Evolutionary conservation across 2,113 vertebrate genomes (phyloP).

Genomic region (Nerophis ophidion): DNA sequence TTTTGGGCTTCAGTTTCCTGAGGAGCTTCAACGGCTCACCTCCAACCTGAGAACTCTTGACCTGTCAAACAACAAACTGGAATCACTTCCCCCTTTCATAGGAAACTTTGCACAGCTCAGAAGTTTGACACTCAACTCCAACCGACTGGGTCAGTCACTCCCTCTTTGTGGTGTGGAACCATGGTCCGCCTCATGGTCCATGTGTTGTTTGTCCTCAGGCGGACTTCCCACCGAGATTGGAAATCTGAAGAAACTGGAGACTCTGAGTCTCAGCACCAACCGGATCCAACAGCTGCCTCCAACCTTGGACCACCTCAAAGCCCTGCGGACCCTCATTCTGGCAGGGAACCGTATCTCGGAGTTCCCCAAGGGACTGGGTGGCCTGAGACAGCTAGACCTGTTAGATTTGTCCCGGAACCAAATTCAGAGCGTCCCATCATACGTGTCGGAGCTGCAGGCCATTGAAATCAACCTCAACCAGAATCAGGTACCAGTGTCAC

Average conservation of each 20-base stretch:
- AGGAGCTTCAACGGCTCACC: slow-evolving; percentile 87
- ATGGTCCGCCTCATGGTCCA: not conserved
- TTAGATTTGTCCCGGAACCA: slow-evolving; percentile 91
- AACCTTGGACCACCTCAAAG: slow-evolving; percentile 79
- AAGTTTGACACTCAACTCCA: slow-evolving; percentile 86
- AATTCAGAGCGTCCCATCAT: slow-evolving; percentile 81
- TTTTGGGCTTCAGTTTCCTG: slow-evolving; percentile 78
- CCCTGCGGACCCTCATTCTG: slow-evolving; percentile 84
- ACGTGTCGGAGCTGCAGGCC: slow-evolving; percentile 82
- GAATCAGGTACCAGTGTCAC: slow-evolving; percentile 81
- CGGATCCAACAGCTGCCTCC: slow-evolving; percentile 78
- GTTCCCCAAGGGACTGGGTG: slow-evolving; percentile 81
- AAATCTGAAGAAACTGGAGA: slow-evolving; percentile 92
- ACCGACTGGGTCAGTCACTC: slow-evolving; percentile 79
- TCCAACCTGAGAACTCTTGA: slow-evolving; percentile 89
- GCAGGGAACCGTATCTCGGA: slow-evolving; percentile 84
- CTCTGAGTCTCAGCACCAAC: slow-evolving; percentile 84
- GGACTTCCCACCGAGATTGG: slow-evolving; percentile 83
- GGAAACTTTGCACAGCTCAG: slow-evolving; percentile 87
- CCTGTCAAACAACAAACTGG: slow-evolving; percentile 91
- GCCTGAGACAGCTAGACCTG: slow-evolving; percentile 84
- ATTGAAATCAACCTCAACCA: slow-evolving; percentile 98
- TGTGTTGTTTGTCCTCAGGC: slow-evolving; percentile 41
- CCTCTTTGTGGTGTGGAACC: not conserved
- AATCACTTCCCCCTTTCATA: slow-evolving; percentile 76